phyloP scores from a whole-genome alignment of 2,797 vertebrate species.

The Lepilemur ruficaudatus region DNA sequence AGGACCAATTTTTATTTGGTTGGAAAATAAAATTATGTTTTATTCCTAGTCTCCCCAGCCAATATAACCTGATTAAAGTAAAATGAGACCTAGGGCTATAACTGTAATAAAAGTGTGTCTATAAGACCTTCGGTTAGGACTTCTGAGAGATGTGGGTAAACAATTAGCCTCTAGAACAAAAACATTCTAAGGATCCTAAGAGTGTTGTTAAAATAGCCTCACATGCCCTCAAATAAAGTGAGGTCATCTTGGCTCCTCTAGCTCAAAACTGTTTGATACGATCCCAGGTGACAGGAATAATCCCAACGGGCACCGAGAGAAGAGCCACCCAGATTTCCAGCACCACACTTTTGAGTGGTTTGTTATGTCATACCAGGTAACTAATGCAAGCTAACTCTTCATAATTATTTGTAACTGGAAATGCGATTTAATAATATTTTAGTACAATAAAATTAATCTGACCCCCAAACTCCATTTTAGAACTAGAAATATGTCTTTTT shows the following conservation, averaged over 20 bases:
- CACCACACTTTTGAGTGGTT: no score
- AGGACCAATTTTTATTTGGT: background rate
- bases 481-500: background rate
- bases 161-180: background rate
- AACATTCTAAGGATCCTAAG: background rate
- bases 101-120: background rate
- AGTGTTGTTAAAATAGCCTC: background rate
- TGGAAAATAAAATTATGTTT: background rate
- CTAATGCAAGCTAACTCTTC: background rate
- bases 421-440: background rate
- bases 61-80: background rate
- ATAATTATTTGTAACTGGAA: background rate
- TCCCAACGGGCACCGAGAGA: accelerated
- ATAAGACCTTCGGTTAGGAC: background rate
- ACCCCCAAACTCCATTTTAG: background rate
- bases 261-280: background rate
- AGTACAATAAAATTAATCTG: background rate
- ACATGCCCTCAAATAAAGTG: background rate
- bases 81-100: background rate
- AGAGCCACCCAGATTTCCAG: background rate
- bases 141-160: background rate
- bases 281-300: background rate
- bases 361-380: background rate
- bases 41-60: background rate
- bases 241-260: background rate